phyloP scores from a whole-genome alignment of 2,888 invertebrate species.

The Eulithis prunata region DNA sequence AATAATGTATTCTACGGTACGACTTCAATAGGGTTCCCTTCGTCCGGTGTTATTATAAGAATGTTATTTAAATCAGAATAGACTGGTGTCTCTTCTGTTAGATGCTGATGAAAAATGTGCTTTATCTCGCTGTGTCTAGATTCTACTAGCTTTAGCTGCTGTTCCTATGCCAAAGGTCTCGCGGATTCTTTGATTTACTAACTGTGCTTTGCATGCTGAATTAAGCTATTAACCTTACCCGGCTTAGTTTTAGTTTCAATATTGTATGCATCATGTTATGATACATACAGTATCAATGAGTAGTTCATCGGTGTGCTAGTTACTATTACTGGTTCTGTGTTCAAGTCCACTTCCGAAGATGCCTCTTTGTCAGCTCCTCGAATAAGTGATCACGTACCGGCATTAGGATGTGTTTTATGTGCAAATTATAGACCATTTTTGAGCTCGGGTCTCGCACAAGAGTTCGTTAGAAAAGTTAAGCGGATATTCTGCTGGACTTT shows the following conservation, averaged over 20 bases:
- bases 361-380: slow-evolving; percentile 74
- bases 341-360: slow-evolving; percentile 77
- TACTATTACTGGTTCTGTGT: slow-evolving; percentile 12
- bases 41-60: slow-evolving; percentile 83
- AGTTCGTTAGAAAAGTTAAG: slow-evolving; percentile 76
- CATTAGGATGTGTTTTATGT: slow-evolving; percentile 84
- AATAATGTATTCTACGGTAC: slow-evolving; percentile 80
- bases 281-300: not conserved
- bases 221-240: not conserved
- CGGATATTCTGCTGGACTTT: slow-evolving; percentile 29
- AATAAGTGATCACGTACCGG: slow-evolving; percentile 82
- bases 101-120: slow-evolving; percentile 10
- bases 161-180: not conserved
- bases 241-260: slow-evolving; percentile 6
- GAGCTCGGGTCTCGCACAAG: slow-evolving; percentile 74
- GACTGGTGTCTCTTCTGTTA: slow-evolving; percentile 9
- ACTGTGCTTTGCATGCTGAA: not conserved
- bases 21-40: slow-evolving; percentile 80
- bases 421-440: slow-evolving; percentile 83
- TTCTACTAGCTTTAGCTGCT: not conserved
- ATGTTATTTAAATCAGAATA: slow-evolving; percentile 81
- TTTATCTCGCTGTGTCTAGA: not conserved
- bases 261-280: not conserved
- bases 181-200: not conserved
- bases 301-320: not conserved